Base-by-base conservation (phyloP, 2,113 vertebrate species). In the Trematocara variabile region DNA sequence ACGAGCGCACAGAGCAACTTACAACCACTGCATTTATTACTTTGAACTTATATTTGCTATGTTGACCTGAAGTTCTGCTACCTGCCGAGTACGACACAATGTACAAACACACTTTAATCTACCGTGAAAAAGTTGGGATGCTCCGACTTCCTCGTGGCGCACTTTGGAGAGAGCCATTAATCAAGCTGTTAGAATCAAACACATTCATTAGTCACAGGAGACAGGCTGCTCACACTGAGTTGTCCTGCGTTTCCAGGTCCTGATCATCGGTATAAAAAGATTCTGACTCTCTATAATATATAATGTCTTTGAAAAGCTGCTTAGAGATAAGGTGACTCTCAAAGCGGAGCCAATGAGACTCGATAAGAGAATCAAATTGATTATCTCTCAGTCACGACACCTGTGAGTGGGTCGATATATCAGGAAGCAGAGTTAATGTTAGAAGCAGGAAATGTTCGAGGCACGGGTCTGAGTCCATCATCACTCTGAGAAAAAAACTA, bases 71-170 rank as follows among this genome's bases (percentile, higher is more conserved):
- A 34, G 33, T 7, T 65, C 34, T 13, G 33, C n/a, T 65, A 20
- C 58, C 0, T 4, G 58, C 58, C 5, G 1, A 10, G 30, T n/a
- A n/a, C 1, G n/a, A 39, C 60, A 65, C 18, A 13, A n/a, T 6
- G 16, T n/a, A 4, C 30, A 37, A 63, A 63, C 56, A 63, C 30
- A 63, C 18, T 63, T 63, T 63, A 63, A 63, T 20, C 33, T 37
- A 37, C 58, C 2, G 18, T 63, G 33, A 20, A 63, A 4, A 63
- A 37, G 18, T n/a, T 37, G 30, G 1, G 58, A 63, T 0, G 5
- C 56, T 22, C 37, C 11, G 11, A 68, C 63, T 68, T 68, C 34
- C 6, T 68, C 0, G 1, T 68, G 60, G 34, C n/a, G n/a, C 4
- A 41, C 34, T 68, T 41, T 41, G n/a, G 60, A 68, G 60, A 68